Evolutionary conservation across 1,140 invertebrate species (phyloP).

Genomic region (Solenopsis invicta): DNA sequence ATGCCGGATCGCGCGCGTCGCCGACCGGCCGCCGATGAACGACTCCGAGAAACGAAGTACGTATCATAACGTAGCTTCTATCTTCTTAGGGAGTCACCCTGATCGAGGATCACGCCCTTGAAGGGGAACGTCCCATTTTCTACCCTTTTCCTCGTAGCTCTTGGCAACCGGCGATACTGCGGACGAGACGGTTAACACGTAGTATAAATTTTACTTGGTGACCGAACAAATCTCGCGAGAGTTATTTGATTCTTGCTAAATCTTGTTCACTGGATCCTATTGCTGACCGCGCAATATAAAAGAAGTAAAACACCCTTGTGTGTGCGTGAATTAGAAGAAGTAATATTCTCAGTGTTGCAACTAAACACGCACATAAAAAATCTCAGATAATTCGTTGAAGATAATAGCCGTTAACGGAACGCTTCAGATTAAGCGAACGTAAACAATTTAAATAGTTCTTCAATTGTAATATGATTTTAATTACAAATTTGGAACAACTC

Average conservation of each 20-base stretch:
- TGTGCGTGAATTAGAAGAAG: neutral
- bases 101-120: slow-evolving; percentile 46
- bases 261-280: neutral
- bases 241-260: neutral
- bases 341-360: neutral
- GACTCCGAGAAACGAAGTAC: neutral
- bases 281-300: neutral
- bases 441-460: neutral
- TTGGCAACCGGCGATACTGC: neutral
- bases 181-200: neutral
- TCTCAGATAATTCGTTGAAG: neutral
- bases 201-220: neutral
- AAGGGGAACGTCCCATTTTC: slow-evolving; percentile 20
- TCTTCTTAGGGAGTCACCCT: slow-evolving; percentile 18
- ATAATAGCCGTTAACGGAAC: neutral
- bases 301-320: too few species aligned
- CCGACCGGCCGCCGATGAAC: neutral
- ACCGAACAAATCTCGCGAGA: slow-evolving; percentile 14
- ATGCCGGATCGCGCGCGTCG: slow-evolving; percentile 23
- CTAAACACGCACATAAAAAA: neutral
- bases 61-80: slow-evolving; percentile 9
- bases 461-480: neutral
- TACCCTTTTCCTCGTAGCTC: neutral
- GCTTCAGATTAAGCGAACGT: neutral
- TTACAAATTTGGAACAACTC: neutral